Base-by-base conservation (phyloP, 2,888 invertebrate genomes). In the Buathra laborator region DNA sequence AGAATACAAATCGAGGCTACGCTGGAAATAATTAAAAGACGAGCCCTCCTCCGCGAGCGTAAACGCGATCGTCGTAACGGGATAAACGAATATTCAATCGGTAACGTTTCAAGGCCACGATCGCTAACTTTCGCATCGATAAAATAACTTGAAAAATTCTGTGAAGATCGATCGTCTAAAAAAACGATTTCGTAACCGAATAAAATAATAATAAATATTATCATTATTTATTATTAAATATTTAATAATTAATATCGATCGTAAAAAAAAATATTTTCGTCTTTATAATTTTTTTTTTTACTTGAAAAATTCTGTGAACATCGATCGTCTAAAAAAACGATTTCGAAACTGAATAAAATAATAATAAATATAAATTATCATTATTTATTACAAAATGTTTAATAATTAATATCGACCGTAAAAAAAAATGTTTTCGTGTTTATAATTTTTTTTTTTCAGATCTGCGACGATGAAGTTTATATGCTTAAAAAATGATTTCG, bases 1-100 rank as follows among this genome's bases (percentile, higher is more conserved):
- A 14, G 37, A 66, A 76, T 53, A 66, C 43, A 43, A 66, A 76
- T 76, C 66, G 66, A 53, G 48, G 53, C 53, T 66, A 66, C n/a
- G 46, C 37, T 10, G 19, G 32, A 59, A 37, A 62, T 64, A 64
- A 75, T 62, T 64, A 64, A 75, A 32, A 62, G n/a, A 32, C 19
- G n/a, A 56, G 32, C 56, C 56, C 53, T 24, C 56, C 59, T 44
- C 19, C 43, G 7, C 56, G 44, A 56, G 53, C 16, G 16, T 16
- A 19, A 2, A 37, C 19, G 19, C 56, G 56, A 24, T 56, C 19
- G 24, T 10, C 10, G 10, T 24, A 24, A 56, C 10, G 12, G 24
- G 56, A 68, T 24, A n/a, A 46, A 24, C 12, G 29, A 48, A 48
- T 3, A 68, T 16, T 48, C n/a, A 9, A 46, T 48, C 14, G 9